phyloP scores from a whole-genome alignment of 2,888 invertebrate species.

The Conops quadrifasciatus region DNA sequence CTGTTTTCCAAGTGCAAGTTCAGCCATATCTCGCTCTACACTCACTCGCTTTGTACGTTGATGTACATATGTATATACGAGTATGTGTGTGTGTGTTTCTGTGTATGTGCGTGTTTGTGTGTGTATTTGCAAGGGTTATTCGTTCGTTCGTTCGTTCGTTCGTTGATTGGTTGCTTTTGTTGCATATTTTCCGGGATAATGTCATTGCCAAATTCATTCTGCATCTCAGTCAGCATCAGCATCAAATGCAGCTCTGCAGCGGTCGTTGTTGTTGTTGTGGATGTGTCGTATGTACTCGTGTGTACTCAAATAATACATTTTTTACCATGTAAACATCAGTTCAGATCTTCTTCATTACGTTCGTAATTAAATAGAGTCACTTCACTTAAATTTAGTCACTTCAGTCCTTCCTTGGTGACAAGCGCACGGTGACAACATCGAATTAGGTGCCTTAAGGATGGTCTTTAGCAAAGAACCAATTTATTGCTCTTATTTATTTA shows the following conservation, averaged over 20 bases:
- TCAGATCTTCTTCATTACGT: too few relatives aligned
- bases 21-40: slow-evolving; percentile 33
- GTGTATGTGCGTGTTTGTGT: slow-evolving; percentile 6
- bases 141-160: background rate
- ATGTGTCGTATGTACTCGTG: too few relatives aligned
- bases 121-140: slow-evolving; percentile 5
- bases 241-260: background rate
- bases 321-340: too few relatives aligned
- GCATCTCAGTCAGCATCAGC: slow-evolving; percentile 9
- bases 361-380: too few relatives aligned
- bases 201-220: slow-evolving; percentile 35
- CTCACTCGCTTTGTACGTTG: background rate
- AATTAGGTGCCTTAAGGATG: too few relatives aligned
- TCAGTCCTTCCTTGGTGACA: too few relatives aligned
- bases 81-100: slow-evolving; percentile 5
- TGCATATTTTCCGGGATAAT: slow-evolving; percentile 28
- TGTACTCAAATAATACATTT: too few relatives aligned
- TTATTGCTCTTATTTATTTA: too few relatives aligned
- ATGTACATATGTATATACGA: too few relatives aligned
- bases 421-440: too few relatives aligned
- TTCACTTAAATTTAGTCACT: too few relatives aligned
- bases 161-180: background rate
- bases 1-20: slow-evolving; percentile 33
- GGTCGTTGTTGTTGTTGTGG: background rate
- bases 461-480: too few relatives aligned